These are phyloP conservation scores for Anser cygnoides DNA, from an alignment of 2,113 vertebrate species.

Conservation along the genomic window DNA sequence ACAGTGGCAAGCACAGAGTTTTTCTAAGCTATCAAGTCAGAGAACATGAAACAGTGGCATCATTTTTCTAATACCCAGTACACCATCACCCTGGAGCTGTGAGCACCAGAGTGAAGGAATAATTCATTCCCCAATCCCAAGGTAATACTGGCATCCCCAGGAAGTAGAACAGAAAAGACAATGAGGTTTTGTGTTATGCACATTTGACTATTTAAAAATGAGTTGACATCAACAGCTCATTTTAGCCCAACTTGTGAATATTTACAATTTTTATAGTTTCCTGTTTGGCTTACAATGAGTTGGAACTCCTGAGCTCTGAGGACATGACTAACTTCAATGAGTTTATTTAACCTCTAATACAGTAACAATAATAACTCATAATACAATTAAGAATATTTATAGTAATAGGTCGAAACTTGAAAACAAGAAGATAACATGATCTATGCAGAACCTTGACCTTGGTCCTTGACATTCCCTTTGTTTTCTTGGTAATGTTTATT, in stretches of 20 bases:
- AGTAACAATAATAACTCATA: background rate
- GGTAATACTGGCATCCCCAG: background rate
- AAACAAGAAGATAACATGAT: background rate
- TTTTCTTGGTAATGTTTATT: background rate
- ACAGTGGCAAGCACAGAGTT: background rate
- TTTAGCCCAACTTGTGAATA: background rate
- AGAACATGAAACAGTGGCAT: background rate
- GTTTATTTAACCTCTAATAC: background rate
- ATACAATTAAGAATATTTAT: background rate
- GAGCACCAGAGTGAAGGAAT: background rate
- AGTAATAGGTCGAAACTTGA: background rate
- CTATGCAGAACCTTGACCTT: background rate
- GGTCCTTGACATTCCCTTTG: background rate
- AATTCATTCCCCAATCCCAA: background rate
- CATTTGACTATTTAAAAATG: background rate
- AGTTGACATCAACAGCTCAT: background rate
- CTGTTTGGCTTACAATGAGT: background rate
- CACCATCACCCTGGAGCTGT: background rate
- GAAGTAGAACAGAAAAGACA: background rate
- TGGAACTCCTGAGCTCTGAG: background rate
- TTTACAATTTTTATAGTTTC: background rate
- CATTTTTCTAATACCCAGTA: background rate
- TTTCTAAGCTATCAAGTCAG: background rate
- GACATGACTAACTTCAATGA: background rate
- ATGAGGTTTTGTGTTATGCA: background rate